Conservation (phyloP, 2,113 vertebrate species). For the Thymallus thymallus region DNA sequence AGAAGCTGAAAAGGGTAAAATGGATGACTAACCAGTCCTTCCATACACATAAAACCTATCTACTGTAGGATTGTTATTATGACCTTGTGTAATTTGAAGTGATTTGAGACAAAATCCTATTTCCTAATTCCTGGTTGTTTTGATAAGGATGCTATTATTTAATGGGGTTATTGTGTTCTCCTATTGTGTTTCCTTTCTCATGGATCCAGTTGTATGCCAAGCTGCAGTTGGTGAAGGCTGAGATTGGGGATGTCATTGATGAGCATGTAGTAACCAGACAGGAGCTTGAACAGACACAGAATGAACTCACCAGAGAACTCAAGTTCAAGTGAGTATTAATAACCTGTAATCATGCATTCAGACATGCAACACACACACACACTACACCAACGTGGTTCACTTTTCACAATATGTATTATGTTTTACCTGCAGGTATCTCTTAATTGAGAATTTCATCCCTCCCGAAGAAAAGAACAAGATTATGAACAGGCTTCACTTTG, state of each 20-base stretch:
- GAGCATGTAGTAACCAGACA: constrained; percentile 90
- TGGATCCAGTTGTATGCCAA: constrained; percentile 83
- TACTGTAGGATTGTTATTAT: not conserved
- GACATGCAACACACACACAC: not conserved
- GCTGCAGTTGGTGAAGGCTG: constrained; percentile 89
- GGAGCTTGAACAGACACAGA: constrained; percentile 93
- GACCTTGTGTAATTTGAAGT: not conserved
- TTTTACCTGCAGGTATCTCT: constrained; percentile 79
- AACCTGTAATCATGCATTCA: not conserved
- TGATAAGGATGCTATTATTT: not conserved
- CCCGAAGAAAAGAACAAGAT: constrained; percentile 96
- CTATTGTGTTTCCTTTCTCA: constrained; percentile 12
- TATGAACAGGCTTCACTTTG: constrained; percentile 90
- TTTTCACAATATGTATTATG: not conserved
- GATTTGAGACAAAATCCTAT: not conserved
- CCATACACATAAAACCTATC: not conserved
- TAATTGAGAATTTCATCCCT: constrained; percentile 98
- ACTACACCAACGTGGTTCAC: not conserved
- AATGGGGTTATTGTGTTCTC: not conserved
- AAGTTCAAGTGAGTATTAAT: constrained; percentile 87
- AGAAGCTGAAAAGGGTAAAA: constrained; percentile 90
- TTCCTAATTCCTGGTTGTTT: not conserved
- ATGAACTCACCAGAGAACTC: constrained; percentile 92
- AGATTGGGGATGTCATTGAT: constrained; percentile 88
- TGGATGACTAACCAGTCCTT: constrained; percentile 6